Base-by-base conservation (phyloP, 2,113 vertebrate species). In the Perca fluviatilis region DNA sequence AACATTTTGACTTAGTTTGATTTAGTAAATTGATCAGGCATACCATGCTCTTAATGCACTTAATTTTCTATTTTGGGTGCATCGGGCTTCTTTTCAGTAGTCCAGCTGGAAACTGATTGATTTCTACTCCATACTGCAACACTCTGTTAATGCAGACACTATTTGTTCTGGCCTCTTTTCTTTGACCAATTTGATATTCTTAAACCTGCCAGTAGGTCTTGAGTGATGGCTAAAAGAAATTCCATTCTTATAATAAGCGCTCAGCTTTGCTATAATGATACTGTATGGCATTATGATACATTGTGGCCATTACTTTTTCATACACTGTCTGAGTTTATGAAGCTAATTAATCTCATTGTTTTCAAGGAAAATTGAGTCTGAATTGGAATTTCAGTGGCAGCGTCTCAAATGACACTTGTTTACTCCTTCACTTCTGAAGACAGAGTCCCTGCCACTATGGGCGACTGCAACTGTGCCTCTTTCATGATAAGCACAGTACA, bases 401-500 rank as follows among this genome's bases (percentile, higher is more conserved):
- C 8, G 40, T 85, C 80, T 80, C 73, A 77, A 81, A 88, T 58
- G 62, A 73, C 80, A 84, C 53, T 76, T 89, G 78, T 90, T 89
- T 87, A 82, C 77, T 68, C 46, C 60, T 64, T 88, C 14, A 25
- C 71, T 66, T 75, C 58, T 62, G 7, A 64, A 79, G 74, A 67
- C 69, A 11, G 23, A 87, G 71, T 66, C 56, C 4, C 50, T 30
- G 82, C 49, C 51, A 51, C 62, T 64, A n/a, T 46, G 23, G 50
- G 43, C 19, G 10, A 64, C 63, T 76, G 76, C 71, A 13, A 71
- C 83, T 58, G 60, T 76, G 66, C 36, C 82, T 67, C 70, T 84
- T 82, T 87, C 60, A 75, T 62, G 79, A 84, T 90, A 89, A 87
- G 84, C 82, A 47, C 63, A 84, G 87, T 91, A 88, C 91, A 92